Base-by-base conservation (phyloP, 2,797 vertebrate species). In the Tarsius wallacei region DNA sequence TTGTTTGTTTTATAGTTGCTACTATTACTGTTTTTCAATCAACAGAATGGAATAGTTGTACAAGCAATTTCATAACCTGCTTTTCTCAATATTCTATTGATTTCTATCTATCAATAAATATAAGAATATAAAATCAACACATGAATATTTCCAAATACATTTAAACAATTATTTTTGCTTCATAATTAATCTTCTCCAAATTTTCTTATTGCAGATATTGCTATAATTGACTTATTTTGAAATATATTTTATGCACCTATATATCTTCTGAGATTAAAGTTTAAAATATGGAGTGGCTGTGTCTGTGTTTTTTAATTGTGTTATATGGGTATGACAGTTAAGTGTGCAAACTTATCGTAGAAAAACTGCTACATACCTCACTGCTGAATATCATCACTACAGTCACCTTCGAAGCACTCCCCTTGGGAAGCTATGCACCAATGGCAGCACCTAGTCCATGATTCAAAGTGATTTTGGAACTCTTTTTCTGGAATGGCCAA, bases 241-340 rank as follows among this genome's bases (percentile, higher is more conserved):
- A 70, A 76, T 80, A 64, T 1, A 87, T 74, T 93, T 47, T 80
- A 28, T 61, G 17, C 31, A 64, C 78, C 8, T 47, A 22, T 57
- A 42, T 63, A 57, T 82, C 90, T 93, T 33, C 81, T 64, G 22
- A 93, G 24, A 8, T 70, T 93, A 80, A 95, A 88, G 76, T 84
- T 85, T 61, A 51, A 93, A 96, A 28, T 64, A 66, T 11, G 22
- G 22, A 57, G 11, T 80, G 51, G 1, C 17, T 42, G 31, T 42
- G 22, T 49, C 33, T 53, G 76, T 31, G 21, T 78, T 49, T 68
- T 83, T 87, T 7, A 94, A 61, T 80, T 93, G 51, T 61, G 5
- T 82, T 42, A 42, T 42, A 42, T 42, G 42, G 3, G 42, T 42
- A 42, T 42, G 42, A 42, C 42, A 42, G 5, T 42, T 42, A 42